These are phyloP conservation scores for Chaenocephalus aceratus DNA, from an alignment of 2,113 vertebrate genomes.

Conservation along the genomic window DNA sequence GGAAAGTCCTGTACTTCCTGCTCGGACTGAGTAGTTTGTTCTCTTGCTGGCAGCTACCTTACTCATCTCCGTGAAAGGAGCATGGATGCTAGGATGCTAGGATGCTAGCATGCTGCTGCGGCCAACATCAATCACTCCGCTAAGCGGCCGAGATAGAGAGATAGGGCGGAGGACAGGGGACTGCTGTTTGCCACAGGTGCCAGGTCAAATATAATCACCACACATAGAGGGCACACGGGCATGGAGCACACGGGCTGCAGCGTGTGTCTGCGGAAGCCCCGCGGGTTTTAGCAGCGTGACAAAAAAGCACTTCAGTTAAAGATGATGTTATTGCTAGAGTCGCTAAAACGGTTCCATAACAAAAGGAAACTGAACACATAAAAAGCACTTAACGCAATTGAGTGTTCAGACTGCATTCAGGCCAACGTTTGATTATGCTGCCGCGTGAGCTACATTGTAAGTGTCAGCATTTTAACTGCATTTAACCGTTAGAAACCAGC, in stretches of 20 bases:
- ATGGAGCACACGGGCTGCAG: no score
- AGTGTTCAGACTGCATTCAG: constrained; percentile 4
- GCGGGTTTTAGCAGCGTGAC: constrained; percentile 41
- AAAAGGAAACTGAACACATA: constrained; percentile 41
- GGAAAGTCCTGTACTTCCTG: not conserved
- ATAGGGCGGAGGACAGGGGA: constrained; percentile 40
- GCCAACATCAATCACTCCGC: constrained; percentile 75
- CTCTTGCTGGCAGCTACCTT: constrained; percentile 38
- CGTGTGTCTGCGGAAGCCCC: not conserved
- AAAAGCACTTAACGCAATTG: constrained; percentile 41
- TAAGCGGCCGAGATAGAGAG: constrained; percentile 51
- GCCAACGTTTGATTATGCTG: not conserved
- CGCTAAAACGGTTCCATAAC: constrained; percentile 37
- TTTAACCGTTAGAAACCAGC: not conserved
- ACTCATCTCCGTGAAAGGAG: constrained; percentile 4
- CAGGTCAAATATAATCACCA: constrained; percentile 80
- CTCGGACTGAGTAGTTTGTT: constrained; percentile 31
- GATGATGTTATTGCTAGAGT: constrained; percentile 18
- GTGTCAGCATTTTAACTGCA: not conserved
- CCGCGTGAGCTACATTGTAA: not conserved
- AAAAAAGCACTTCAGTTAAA: constrained; percentile 42
- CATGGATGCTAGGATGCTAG: no score
- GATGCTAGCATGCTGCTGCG: constrained; percentile 52
- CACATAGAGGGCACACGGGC: constrained; percentile 58
- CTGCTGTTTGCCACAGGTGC: constrained; percentile 70